phyloP scores from a whole-genome alignment of 2,888 invertebrate genomes.

The Clunio marinus region DNA sequence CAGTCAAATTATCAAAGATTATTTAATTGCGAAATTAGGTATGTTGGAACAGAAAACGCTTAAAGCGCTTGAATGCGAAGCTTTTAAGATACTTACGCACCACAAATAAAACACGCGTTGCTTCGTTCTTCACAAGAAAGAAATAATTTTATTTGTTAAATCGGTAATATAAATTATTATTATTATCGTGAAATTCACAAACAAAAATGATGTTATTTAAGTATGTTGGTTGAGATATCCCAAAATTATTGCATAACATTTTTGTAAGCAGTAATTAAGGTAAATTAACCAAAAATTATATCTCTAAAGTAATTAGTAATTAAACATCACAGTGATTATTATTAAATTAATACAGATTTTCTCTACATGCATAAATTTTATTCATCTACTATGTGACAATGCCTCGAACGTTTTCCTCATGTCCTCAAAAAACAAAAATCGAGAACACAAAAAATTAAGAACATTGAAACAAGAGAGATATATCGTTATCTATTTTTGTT shows the following conservation, averaged over 20 bases:
- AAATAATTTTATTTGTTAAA: constrained; percentile 26
- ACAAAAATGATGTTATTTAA: neutral
- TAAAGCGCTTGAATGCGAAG: no score
- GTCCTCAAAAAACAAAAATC: no score
- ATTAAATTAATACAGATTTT: neutral
- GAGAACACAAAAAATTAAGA: no score
- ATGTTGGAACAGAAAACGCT: no score
- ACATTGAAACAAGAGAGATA: no score
- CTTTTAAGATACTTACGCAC: no score
- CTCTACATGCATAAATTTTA: neutral
- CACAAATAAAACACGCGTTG: constrained; percentile 12
- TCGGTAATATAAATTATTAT: constrained; percentile 27
- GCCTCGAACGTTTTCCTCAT: neutral
- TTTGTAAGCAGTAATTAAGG: constrained; percentile 34
- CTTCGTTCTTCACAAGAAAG: neutral
- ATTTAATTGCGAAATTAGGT: no score
- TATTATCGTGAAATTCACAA: constrained; percentile 13
- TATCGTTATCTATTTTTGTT: constrained; percentile 23
- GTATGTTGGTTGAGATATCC: neutral
- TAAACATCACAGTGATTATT: constrained; percentile 37
- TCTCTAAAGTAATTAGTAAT: constrained; percentile 39
- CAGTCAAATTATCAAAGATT: no score
- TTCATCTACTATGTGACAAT: neutral
- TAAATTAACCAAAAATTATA: neutral
- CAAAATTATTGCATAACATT: constrained; percentile 25